Percentiles rank a stretch among this genome's conserved stretches.
These are phyloP conservation scores for Kryptopterus vitreolus DNA, from an alignment of 2,797 vertebrate species.

Conservation along the genomic window DNA sequence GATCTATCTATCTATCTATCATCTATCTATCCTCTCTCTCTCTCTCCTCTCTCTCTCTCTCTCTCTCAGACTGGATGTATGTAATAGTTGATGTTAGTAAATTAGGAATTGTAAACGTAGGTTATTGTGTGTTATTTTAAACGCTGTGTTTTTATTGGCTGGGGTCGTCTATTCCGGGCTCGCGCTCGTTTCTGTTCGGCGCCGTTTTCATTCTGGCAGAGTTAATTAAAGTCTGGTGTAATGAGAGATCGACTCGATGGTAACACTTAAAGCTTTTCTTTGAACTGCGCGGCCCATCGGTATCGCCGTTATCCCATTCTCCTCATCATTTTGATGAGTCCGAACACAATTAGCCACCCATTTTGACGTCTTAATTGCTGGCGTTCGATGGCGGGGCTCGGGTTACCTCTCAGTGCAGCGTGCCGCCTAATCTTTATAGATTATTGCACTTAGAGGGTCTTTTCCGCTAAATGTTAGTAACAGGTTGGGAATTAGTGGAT, in stretches of 20 bases:
- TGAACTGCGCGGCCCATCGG: constrained; percentile 44
- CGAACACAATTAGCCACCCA: constrained; percentile 79
- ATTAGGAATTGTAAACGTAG: not conserved
- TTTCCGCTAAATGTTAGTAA: constrained; percentile 76
- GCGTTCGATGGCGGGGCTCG: constrained; percentile 73
- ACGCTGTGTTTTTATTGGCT: not conserved
- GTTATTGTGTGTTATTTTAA: not conserved
- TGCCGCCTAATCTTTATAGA: constrained; percentile 77
- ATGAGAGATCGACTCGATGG: constrained; percentile 57
- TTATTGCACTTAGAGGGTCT: constrained; percentile 67
- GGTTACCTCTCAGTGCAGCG: constrained; percentile 69
- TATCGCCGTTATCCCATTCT: constrained; percentile 48
- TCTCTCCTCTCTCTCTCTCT: no score
- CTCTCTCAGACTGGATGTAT: not conserved
- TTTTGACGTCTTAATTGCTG: constrained; percentile 82
- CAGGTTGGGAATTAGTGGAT: constrained; percentile 76
- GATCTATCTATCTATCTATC: no score
- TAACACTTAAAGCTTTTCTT: constrained; percentile 54
- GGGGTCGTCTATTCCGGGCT: not conserved
- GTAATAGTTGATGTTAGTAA: not conserved
- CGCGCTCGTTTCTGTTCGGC: not conserved
- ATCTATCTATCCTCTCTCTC: no score
- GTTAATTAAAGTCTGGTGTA: constrained; percentile 55
- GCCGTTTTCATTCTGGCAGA: constrained; percentile 38
- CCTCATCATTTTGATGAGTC: constrained; percentile 64